These are phyloP conservation scores for Corythoichthys haematopterus DNA, from an alignment of 2,113 vertebrate genomes.

Conservation along the genomic window DNA sequence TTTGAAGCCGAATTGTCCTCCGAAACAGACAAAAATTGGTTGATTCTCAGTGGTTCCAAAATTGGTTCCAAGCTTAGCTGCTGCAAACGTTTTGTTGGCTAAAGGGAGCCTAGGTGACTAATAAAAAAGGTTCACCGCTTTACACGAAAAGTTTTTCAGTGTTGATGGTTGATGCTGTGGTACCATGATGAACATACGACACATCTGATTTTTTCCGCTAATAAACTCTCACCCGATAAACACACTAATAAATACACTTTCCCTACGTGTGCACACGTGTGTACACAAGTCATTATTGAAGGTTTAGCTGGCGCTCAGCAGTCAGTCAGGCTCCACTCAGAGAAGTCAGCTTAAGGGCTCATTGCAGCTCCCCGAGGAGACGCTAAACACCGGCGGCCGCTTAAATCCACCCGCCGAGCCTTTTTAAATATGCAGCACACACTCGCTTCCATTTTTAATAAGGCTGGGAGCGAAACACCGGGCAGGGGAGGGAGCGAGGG, in stretches of 20 bases:
- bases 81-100: constrained; percentile 21
- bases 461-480: constrained; percentile 56
- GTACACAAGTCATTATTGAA: constrained; percentile 69
- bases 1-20: too few relatives aligned
- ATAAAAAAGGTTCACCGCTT: not conserved
- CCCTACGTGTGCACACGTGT: constrained; percentile 30
- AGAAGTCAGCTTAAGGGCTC: constrained; percentile 69
- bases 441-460: constrained; percentile 70
- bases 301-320: constrained; percentile 64
- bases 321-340: constrained; percentile 66
- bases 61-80: too few relatives aligned
- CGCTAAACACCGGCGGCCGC: constrained; percentile 69
- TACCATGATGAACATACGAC: not conserved
- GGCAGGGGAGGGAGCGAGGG: constrained; percentile 14
- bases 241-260: not conserved
- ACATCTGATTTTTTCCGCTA: constrained; percentile 45
- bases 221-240: not conserved
- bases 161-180: not conserved
- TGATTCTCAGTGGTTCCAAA: too few relatives aligned
- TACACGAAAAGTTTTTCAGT: not conserved
- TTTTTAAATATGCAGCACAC: constrained; percentile 68
- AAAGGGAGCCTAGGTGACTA: too few relatives aligned
- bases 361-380: constrained; percentile 67
- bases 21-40: too few relatives aligned
- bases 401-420: constrained; percentile 67